Evolutionary conservation across 2,888 invertebrate species (phyloP), one percentile per base, ranked within the genome.

Genomic region (Chelonus formosanus): DNA sequence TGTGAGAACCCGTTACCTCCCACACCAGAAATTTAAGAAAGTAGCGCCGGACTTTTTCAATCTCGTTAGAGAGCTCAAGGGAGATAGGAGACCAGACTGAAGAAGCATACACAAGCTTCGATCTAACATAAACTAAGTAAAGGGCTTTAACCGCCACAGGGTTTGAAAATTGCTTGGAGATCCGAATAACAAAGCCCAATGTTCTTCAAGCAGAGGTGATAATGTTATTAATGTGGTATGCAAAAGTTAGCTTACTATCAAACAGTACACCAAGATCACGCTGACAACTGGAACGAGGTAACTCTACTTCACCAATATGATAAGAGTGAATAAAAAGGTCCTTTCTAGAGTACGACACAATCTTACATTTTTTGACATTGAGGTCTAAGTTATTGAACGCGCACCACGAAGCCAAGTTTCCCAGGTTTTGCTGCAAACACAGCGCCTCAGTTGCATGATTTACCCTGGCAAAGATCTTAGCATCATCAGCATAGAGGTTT

Each of bases 41-140:
- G n/a, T n/a, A n/a, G n/a, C n/a, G n/a, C n/a, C n/a, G 50, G 31
- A 52, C 3, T 52, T 52, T 52, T 7, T 52, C 50, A 31, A 52
- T 52, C 3, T 10, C 20, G 4, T 31, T 10, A 31, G 7, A 6
- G 7, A 31, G 7, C 5, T 10, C 31, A 31, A 31, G 7, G 3
- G 10, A 31, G 1, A 6, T 52, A 3, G 50, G 50, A 31, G 50
- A 31, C 50, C 50, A 52, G 0, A 52, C 31, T 7, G 6, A 7
- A 7, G 50, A 52, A 6, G 50, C 50, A 31, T 52, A 52, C 31
- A 20, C 50, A 6, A 52, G 6, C 32, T 52, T 52, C 2, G 50
- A 7, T 4, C 50, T 10, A 31, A 52, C 50, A 32, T 20, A 32
- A 1, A 7, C 50, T 1, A 7, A 52, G 31, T 52, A 52, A 6